Evolutionary conservation across 2,113 vertebrate genomes (phyloP), one percentile per base, ranked within the genome.

Genomic region (Aegotheles bennettii): DNA sequence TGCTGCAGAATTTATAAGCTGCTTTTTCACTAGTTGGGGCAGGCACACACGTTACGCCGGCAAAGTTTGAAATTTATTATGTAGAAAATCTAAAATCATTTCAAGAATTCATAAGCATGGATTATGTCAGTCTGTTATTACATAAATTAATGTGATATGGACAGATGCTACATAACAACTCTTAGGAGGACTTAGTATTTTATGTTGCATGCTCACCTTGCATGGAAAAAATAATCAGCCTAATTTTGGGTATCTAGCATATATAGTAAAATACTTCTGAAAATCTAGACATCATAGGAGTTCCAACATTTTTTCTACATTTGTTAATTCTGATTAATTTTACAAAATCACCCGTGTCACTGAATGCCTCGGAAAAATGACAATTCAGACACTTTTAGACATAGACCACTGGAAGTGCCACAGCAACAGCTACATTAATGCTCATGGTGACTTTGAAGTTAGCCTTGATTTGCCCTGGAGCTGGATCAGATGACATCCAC

Each of bases 1-100:
- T 11, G 59, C 65, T 95, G 60, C 47, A 90, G 65, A 87, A 96
- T 97, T 96, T 94, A 96, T 75, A 97, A 96, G 76, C 89, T 96
- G 89, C 69, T 64, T 84, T 82, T 91, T 79, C 75, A 56, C 69
- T 56, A 80, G 68, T 10, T 70, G 78, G 90, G 61, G 56, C 65
- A 70, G 9, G 7, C 67, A 81, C 0, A 0, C 67, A 48, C 29
- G 87, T 20, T 60, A 60, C 26, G 8, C n/a, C 0, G 1, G 76
- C 33, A 67, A 74, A 84, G 64, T 35, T 91, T 89, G 29, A 73
- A 51, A 93, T 95, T 95, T 93, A 92, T 79, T 48, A 88, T 8
- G 42, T 24, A 86, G 57, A 82, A 90, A 81, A 84, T 53, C 18
- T 61, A 26, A 92, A 79, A 86, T 83, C 11, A 92, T 80, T 90